These are phyloP conservation scores for Protaetia brevitarsis DNA, from an alignment of 1,140 invertebrate genomes.

Conservation along the genomic window DNA sequence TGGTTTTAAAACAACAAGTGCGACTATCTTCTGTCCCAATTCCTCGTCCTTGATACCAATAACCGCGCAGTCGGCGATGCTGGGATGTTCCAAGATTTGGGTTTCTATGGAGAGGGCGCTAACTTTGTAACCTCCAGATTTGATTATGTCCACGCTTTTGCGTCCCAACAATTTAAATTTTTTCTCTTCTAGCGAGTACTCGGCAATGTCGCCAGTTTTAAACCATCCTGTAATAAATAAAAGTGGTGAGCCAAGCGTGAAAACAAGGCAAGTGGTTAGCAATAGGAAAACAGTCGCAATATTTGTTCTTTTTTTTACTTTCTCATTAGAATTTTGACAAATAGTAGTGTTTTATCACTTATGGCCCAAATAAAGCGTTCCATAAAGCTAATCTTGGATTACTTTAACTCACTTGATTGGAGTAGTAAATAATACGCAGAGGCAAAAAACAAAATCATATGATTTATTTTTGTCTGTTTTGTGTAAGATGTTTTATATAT, in stretches of 20 bases:
- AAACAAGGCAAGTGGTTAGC: not conserved
- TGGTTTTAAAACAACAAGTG: constrained; percentile 64
- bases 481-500: no score
- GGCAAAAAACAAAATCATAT: no score
- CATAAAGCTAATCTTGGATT: no score
- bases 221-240: constrained; percentile 60
- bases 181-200: constrained; percentile 55
- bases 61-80: constrained; percentile 74
- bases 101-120: constrained; percentile 85
- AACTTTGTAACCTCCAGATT: constrained; percentile 83
- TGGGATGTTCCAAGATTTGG: constrained; percentile 69
- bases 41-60: constrained; percentile 73
- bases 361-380: no score
- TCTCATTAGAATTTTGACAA: no score
- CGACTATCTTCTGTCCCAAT: constrained; percentile 76
- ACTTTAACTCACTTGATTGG: no score
- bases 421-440: no score
- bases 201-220: constrained; percentile 66
- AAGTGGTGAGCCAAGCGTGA: not conserved
- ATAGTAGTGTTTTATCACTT: no score
- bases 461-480: no score
- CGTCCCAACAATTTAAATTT: constrained; percentile 80
- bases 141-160: constrained; percentile 85
- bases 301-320: no score
- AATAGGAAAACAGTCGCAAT: no score